A percentile compares a stretch with the other conserved stretches of the same genome.
These are phyloP conservation scores for Dynastes tityus DNA, from an alignment of 2,888 invertebrate genomes.

Conservation along the genomic window DNA sequence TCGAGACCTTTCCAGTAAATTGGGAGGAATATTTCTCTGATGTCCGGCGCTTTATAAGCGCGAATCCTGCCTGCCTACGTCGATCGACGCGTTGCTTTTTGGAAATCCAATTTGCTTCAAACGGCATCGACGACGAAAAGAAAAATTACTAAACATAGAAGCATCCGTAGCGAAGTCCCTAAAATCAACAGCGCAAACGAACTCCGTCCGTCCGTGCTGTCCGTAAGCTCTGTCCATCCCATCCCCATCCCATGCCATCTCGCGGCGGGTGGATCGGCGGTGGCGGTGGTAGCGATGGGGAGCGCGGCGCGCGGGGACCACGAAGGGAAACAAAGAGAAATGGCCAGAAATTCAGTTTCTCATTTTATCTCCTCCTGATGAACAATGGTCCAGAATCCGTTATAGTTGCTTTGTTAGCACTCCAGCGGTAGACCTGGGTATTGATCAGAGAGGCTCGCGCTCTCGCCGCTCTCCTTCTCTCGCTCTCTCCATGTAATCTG, in stretches of 20 bases:
- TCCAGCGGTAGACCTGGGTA: conserved; percentile 72
- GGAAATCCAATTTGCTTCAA: conserved; percentile 8
- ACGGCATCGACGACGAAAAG: conserved; percentile 13
- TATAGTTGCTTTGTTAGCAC: conserved; percentile 72
- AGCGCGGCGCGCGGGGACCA: neutral
- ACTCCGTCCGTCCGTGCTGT: neutral
- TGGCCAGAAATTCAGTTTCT: conserved; percentile 64
- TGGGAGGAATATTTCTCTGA: no score
- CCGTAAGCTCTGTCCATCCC: neutral
- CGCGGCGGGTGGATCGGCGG: neutral
- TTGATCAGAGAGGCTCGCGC: conserved; percentile 67
- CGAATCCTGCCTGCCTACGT: no score
- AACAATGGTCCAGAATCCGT: conserved; percentile 72
- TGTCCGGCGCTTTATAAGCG: no score
- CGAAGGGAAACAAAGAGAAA: conserved; percentile 46
- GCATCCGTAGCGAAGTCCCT: neutral
- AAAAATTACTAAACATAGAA: conserved; percentile 31
- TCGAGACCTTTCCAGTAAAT: no score
- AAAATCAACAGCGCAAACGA: conserved; percentile 27
- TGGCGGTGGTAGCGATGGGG: neutral
- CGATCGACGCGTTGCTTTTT: neutral
- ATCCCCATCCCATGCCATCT: no score
- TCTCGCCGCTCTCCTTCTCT: conserved; percentile 50
- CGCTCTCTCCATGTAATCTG: conserved; percentile 10
- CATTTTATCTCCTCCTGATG: conserved; percentile 72